Evolutionary conservation across 2,113 vertebrate genomes (phyloP).

Genomic region (Clarias batrachus): DNA sequence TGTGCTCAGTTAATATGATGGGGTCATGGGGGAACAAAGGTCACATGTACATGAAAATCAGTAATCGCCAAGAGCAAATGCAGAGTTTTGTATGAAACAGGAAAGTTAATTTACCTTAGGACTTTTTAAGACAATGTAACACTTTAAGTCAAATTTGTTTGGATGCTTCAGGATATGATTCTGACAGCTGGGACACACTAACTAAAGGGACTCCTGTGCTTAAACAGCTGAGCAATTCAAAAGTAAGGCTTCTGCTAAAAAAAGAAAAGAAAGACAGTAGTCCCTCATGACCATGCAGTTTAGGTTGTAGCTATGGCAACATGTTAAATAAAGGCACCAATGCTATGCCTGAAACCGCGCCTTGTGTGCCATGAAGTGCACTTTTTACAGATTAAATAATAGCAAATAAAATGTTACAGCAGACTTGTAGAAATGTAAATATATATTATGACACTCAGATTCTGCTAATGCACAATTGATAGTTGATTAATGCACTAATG

Average conservation of each 20-base stretch:
- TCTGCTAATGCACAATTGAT: not conserved
- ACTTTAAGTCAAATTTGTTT: not conserved
- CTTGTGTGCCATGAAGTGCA: not conserved
- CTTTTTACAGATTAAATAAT: not conserved
- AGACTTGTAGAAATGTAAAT: not conserved
- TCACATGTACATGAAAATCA: not conserved
- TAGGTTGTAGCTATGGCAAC: conserved; percentile 29
- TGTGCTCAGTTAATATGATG: conserved; percentile 12
- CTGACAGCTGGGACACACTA: not conserved
- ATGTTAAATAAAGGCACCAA: conserved; percentile 2
- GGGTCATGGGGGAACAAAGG: conserved; percentile 13
- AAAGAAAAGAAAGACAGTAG: not conserved
- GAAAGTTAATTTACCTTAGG: not conserved
- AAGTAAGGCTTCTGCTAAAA: not conserved
- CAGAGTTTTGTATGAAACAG: not conserved
- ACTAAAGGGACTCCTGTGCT: not conserved
- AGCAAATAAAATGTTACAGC: not conserved
- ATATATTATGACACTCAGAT: not conserved
- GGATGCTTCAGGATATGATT: not conserved
- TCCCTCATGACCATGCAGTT: conserved; percentile 4
- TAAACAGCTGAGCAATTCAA: conserved; percentile 25
- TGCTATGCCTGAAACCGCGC: not conserved
- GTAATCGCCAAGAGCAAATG: not conserved
- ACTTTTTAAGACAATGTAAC: not conserved
- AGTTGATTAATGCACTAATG: not conserved